Percentiles rank a stretch among this genome's conserved stretches.
These are phyloP conservation scores for Genyomyrus donnyi DNA, from an alignment of 2,113 vertebrate genomes.

Conservation along the genomic window DNA sequence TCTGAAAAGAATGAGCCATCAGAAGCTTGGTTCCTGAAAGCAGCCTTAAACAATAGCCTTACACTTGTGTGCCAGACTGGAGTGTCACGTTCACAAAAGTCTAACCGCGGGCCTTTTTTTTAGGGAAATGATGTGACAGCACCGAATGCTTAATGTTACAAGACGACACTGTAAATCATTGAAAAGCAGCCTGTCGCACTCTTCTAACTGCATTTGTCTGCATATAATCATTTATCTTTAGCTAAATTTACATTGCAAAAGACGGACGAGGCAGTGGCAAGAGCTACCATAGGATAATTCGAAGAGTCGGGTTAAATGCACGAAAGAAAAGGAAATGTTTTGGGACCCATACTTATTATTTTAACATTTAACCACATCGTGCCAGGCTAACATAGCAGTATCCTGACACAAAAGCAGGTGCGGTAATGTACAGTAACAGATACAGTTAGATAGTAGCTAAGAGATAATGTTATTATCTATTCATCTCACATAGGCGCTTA, in stretches of 20 bases:
- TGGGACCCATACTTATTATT: neutral
- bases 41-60: slow-evolving; percentile 19
- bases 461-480: neutral
- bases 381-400: neutral
- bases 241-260: neutral
- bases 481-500: neutral
- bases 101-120: neutral
- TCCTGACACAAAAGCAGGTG: neutral
- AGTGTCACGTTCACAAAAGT: slow-evolving; percentile 10
- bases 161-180: neutral
- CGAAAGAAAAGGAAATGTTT: neutral
- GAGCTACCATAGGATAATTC: neutral
- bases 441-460: neutral
- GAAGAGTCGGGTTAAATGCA: neutral
- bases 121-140: neutral
- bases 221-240: neutral
- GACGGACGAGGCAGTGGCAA: neutral
- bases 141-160: neutral
- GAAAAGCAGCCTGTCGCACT: neutral
- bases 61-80: slow-evolving; percentile 16
- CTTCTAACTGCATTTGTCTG: neutral
- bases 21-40: slow-evolving; percentile 21
- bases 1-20: slow-evolving; percentile 29
- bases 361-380: neutral
- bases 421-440: neutral